Conservation (phyloP, 2,113 vertebrate species). For the Colaptes auratus region DNA sequence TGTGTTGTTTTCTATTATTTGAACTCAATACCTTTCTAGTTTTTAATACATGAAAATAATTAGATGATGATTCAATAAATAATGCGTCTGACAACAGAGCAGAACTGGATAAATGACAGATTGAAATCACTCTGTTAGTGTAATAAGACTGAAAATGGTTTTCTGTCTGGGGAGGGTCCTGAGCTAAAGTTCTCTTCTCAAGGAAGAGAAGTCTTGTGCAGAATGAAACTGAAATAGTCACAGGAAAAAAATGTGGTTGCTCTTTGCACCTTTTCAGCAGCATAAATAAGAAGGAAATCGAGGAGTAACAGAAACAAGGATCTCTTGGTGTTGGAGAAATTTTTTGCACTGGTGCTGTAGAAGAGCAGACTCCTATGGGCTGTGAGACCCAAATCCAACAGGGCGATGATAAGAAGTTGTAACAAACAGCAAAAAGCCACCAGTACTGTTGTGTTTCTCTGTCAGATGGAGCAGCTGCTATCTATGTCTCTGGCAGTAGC, state of each 20-base stretch:
- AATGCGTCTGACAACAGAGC: constrained; percentile 6
- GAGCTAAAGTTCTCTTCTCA: constrained; percentile 17
- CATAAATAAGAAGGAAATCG: background rate
- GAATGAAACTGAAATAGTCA: background rate
- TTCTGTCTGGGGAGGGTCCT: background rate
- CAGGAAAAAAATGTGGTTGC: background rate
- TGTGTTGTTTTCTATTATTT: constrained; percentile 23
- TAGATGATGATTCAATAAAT: constrained; percentile 27
- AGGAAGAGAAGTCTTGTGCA: background rate
- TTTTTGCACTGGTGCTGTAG: background rate
- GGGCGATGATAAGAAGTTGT: background rate
- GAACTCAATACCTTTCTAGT: background rate
- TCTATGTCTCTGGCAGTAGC: background rate
- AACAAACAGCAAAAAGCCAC: constrained; percentile 25
- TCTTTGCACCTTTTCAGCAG: background rate
- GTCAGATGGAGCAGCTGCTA: constrained; percentile 18
- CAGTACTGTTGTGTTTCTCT: constrained; percentile 4
- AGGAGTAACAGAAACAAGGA: constrained; percentile 1
- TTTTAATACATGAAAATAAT: constrained; percentile 46
- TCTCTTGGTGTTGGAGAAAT: background rate
- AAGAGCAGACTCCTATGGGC: background rate
- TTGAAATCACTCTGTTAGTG: background rate
- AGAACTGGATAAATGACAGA: background rate
- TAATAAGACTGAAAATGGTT: background rate
- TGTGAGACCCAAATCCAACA: background rate